phyloP scores from a whole-genome alignment of 1,140 invertebrate genomes.

The Holotrichia oblita region DNA sequence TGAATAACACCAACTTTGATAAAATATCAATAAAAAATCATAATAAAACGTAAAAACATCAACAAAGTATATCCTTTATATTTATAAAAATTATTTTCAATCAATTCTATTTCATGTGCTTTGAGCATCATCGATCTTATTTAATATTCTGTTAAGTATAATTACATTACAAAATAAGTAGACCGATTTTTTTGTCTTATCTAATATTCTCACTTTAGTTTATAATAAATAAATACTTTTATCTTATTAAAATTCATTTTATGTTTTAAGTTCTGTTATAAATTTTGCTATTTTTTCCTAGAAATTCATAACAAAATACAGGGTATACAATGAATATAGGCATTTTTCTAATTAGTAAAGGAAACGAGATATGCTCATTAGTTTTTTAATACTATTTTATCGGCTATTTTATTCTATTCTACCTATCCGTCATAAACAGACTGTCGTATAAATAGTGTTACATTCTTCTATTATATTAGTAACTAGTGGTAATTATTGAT shows the following conservation, averaged over 20 bases:
- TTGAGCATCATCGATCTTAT: conserved; percentile 38
- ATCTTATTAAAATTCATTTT: conserved; percentile 43
- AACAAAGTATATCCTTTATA: conserved; percentile 37
- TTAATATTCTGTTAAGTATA: conserved; percentile 40
- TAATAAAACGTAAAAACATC: conserved; percentile 50
- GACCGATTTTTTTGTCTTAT: conserved; percentile 42
- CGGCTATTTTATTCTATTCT: not conserved
- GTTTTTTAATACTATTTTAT: conserved; percentile 1
- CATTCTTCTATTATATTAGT: not conserved
- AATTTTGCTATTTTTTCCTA: conserved; percentile 38
- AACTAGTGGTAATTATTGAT: not conserved
- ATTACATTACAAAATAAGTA: conserved; percentile 41
- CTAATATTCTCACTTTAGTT: conserved; percentile 52
- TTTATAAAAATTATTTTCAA: conserved; percentile 40
- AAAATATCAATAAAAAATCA: conserved; percentile 51
- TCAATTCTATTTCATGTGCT: conserved; percentile 34
- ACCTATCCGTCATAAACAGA: not conserved
- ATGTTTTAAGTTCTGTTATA: conserved; percentile 43
- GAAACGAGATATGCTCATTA: conserved; percentile 26
- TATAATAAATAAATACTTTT: conserved; percentile 53
- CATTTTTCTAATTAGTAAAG: not conserved
- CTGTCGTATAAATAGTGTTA: not conserved
- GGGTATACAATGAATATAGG: conserved; percentile 22
- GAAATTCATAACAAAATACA: conserved; percentile 42
- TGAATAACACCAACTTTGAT: conserved; percentile 45